These are phyloP conservation scores for Archips crataeganus DNA, from an alignment of 2,888 invertebrate species.

Conservation along the genomic window DNA sequence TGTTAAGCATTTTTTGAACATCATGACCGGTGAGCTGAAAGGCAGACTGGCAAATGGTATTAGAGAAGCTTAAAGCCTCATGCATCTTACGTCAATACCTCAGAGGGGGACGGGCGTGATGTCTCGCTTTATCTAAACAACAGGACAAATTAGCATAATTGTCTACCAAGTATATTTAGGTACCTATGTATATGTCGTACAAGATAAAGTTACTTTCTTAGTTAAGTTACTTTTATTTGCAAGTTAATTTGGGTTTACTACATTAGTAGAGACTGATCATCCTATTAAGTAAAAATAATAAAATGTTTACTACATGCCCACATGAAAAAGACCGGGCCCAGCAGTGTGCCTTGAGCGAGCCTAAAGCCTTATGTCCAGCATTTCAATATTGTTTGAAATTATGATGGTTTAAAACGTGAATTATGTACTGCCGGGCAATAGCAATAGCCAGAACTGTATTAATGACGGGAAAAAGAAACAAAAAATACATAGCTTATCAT, in stretches of 20 bases:
- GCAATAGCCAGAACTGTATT: neutral
- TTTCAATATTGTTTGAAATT: neutral
- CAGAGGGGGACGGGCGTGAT: conserved; percentile 62
- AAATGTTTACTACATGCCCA: neutral
- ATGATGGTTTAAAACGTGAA: neutral
- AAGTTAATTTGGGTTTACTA: neutral
- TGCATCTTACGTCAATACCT: conserved; percentile 55
- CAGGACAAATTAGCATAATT: conserved; percentile 48
- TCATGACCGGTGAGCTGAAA: neutral
- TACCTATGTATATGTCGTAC: too few relatives aligned
- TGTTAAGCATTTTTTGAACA: neutral
- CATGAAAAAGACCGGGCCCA: neutral
- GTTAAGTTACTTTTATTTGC: neutral
- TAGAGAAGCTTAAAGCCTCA: conserved; percentile 8
- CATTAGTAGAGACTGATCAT: too few relatives aligned
- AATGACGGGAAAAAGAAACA: neutral
- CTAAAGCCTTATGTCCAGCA: neutral
- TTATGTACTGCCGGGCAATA: neutral
- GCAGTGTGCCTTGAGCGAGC: neutral
- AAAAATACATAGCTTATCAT: neutral
- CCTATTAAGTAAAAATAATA: too few relatives aligned
- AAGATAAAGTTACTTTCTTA: too few relatives aligned
- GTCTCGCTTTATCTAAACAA: conserved; percentile 69
- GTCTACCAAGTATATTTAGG: conserved; percentile 7
- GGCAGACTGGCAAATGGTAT: neutral